Evolutionary conservation across 2,113 vertebrate species (phyloP), one percentile per base, ranked within the genome.

Genomic region (Polypterus senegalus): DNA sequence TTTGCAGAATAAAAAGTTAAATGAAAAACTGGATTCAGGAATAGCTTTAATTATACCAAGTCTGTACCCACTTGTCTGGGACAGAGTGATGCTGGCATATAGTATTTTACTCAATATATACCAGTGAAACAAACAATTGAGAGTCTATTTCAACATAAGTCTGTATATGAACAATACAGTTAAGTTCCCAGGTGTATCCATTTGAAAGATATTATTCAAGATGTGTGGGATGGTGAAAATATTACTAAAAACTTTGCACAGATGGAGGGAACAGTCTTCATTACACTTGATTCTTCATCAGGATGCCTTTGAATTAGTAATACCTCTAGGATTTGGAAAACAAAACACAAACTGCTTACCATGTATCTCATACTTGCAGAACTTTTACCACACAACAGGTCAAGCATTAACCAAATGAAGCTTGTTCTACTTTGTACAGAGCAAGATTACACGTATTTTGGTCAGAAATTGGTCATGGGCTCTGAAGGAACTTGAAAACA

Each of bases 41-140:
- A 69, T 46, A 68, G 57, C 46, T 68, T 65, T 49, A 69, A 54
- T 49, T 69, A 60, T 58, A 27, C 62, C 62, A 54, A 60, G 7
- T 49, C 67, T 57, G 61, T 63, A 48, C 45, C 53, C 9, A 58
- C 65, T 46, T 68, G 48, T 54, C 49, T 63, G 7, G 48, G 61
- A 7, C 48, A 61, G 43, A 69, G 66, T 62, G 58, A 69, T 6
- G 9, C 61, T 60, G 67, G 64, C 58, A 69, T 65, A 63, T 52
- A 47, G 48, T 63, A 59, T 61, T 68, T 68, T 49, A 7, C 59
- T 7, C 59, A 61, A 47, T 68, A 64, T 68, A 10, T 58, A 11
- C 61, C 64, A 7, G 49, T 63, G 8, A 66, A 62, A 60, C 6
- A 65, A n/a, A 60, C 51, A n/a, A 48, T 61, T 60, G 46, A 53